A percentile compares a stretch with the other conserved stretches of the same genome.
Conservation (phyloP, 2,888 invertebrate species). For the Leptopilina myrica region DNA sequence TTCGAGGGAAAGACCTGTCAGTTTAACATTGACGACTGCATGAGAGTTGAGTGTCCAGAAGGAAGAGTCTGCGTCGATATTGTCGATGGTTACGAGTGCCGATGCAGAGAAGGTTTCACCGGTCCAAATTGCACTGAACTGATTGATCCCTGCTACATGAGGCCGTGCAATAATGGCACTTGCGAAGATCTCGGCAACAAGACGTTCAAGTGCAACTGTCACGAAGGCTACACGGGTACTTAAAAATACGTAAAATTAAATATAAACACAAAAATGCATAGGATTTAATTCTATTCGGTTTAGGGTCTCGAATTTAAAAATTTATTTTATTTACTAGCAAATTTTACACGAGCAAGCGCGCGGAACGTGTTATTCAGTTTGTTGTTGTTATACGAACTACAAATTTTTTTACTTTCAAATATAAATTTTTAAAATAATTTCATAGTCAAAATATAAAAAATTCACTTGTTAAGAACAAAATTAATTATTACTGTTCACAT, state of each 20-base stretch:
- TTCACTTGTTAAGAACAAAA: no score
- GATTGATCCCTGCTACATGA: slow-evolving; percentile 81
- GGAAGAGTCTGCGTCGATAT: slow-evolving; percentile 79
- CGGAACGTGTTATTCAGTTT: no score
- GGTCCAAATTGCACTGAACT: slow-evolving; percentile 80
- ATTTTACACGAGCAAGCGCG: no score
- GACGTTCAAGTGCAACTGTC: slow-evolving; percentile 84
- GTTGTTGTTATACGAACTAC: no score
- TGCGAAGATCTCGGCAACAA: slow-evolving; percentile 83
- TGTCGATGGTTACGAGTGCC: slow-evolving; percentile 80
- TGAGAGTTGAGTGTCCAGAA: slow-evolving; percentile 77
- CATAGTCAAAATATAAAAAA: no score
- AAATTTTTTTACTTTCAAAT: no score
- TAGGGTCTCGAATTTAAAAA: no score
- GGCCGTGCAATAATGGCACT: slow-evolving; percentile 87
- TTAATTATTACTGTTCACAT: no score
- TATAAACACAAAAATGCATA: no score
- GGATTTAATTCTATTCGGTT: no score
- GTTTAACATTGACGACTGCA: slow-evolving; percentile 82
- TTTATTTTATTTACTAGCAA: no score
- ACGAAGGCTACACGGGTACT: slow-evolving; percentile 82
- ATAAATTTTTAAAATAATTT: no score
- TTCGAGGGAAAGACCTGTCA: slow-evolving; percentile 84
- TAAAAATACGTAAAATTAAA: background rate
- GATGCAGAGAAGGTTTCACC: slow-evolving; percentile 80